These are phyloP conservation scores for Andricus grossulariae DNA, from an alignment of 1,140 invertebrate genomes.

Conservation along the genomic window DNA sequence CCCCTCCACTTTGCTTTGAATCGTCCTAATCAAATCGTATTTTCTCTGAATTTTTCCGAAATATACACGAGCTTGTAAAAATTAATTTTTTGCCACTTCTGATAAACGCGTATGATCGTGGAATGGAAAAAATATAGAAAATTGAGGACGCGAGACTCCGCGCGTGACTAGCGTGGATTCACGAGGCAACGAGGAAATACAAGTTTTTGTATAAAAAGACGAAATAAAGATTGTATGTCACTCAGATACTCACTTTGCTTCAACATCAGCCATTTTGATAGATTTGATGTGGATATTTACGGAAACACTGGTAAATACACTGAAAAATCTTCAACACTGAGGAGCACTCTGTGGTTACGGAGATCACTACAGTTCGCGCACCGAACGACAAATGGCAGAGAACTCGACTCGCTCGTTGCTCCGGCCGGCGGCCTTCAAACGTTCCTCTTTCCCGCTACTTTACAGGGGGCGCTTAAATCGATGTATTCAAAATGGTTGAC, in stretches of 20 bases:
- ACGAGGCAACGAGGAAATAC: slow-evolving; percentile 11
- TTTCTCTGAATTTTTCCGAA: background rate
- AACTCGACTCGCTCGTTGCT: slow-evolving; percentile 63
- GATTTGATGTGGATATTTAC: slow-evolving; percentile 34
- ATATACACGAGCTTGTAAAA: background rate
- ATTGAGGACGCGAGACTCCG: slow-evolving; percentile 27
- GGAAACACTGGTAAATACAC: slow-evolving; percentile 46
- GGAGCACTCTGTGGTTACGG: slow-evolving; percentile 53
- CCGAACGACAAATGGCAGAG: slow-evolving; percentile 74
- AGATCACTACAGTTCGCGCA: slow-evolving; percentile 64
- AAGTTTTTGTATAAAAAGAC: slow-evolving; percentile 14
- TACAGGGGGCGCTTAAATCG: slow-evolving; percentile 65
- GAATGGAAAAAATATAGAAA: slow-evolving; percentile 21
- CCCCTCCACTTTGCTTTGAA: slow-evolving; percentile 37
- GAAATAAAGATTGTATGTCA: slow-evolving; percentile 20
- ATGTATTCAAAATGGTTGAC: background rate
- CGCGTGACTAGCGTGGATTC: slow-evolving; percentile 49
- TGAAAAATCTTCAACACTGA: slow-evolving; percentile 52
- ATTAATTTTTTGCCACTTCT: background rate
- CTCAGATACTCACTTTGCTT: slow-evolving; percentile 68
- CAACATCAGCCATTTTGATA: slow-evolving; percentile 70
- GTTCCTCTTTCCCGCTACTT: slow-evolving; percentile 71
- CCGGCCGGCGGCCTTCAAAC: slow-evolving; percentile 74
- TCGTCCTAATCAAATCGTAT: background rate
- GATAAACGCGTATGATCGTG: background rate